Percentiles rank a stretch among this genome's conserved stretches.
These are phyloP conservation scores for Misgurnus mizolepis DNA, from an alignment of 2,113 vertebrate species.

Conservation along the genomic window DNA sequence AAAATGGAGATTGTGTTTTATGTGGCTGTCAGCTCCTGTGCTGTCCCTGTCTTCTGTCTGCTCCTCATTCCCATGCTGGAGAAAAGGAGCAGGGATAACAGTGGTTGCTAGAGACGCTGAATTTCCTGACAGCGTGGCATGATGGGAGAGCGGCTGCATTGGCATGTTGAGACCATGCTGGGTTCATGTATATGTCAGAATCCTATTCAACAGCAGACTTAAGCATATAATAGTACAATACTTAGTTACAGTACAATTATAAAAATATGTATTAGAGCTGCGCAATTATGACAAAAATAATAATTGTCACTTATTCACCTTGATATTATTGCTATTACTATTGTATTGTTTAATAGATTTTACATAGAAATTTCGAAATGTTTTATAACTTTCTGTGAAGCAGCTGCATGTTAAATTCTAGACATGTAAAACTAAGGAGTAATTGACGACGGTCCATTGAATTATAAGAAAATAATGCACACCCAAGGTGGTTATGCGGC, in stretches of 20 bases:
- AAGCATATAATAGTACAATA: not conserved
- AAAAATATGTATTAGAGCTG: not conserved
- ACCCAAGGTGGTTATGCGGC: too few relatives aligned
- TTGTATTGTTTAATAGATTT: too few relatives aligned
- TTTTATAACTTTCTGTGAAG: too few relatives aligned
- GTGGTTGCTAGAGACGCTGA: slow-evolving; percentile 47
- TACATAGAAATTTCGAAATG: too few relatives aligned
- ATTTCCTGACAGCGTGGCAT: slow-evolving; percentile 52
- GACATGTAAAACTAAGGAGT: too few relatives aligned
- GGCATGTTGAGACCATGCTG: slow-evolving; percentile 52
- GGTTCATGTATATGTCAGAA: slow-evolving; percentile 46
- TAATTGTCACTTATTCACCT: too few relatives aligned
- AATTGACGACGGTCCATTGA: too few relatives aligned
- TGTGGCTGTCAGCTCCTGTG: slow-evolving; percentile 73
- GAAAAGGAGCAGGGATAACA: slow-evolving; percentile 41
- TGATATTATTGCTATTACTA: too few relatives aligned
- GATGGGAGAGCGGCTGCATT: slow-evolving; percentile 38
- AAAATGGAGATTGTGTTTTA: slow-evolving; percentile 80
- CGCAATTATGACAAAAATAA: too few relatives aligned
- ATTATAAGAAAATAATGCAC: too few relatives aligned
- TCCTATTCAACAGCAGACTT: slow-evolving; percentile 23
- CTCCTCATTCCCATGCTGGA: slow-evolving; percentile 48
- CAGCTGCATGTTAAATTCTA: too few relatives aligned
- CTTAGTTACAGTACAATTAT: slow-evolving; percentile 5
- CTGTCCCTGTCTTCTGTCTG: slow-evolving; percentile 60